Percentiles rank a stretch among this genome's conserved stretches.
phyloP scores from a whole-genome alignment of 2,797 vertebrate genomes.

The Sebastes itinus region DNA sequence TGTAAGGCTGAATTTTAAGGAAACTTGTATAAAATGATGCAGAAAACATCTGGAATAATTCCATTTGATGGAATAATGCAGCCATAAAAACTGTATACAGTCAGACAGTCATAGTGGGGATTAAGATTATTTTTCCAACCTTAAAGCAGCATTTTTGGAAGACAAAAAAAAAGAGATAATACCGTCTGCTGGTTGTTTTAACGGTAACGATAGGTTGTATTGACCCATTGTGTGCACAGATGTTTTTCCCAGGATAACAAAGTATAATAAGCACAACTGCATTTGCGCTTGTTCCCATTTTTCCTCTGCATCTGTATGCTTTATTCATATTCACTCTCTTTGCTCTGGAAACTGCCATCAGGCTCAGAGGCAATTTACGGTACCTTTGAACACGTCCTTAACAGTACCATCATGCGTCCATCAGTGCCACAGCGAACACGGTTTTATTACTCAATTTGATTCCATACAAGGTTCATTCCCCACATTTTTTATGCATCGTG shows the following conservation, averaged over 20 bases:
- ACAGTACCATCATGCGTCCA: constrained; percentile 67
- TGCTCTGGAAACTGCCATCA: constrained; percentile 54
- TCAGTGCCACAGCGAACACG: constrained; percentile 61
- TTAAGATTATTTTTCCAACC: background rate
- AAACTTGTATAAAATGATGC: background rate
- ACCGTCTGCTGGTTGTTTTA: background rate
- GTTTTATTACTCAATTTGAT: constrained; percentile 78
- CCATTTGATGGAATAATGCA: constrained; percentile 1
- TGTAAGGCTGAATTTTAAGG: background rate
- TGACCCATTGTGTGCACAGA: background rate
- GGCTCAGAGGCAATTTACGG: constrained; percentile 60
- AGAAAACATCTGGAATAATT: background rate
- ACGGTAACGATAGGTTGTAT: background rate
- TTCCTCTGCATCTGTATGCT: constrained; percentile 7
- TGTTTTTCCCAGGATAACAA: background rate
- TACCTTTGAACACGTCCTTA: constrained; percentile 65
- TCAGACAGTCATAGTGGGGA: background rate
- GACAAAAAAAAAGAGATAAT: background rate
- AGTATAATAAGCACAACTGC: constrained; percentile 13
- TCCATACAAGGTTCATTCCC: constrained; percentile 69
- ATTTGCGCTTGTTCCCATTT: constrained; percentile 22
- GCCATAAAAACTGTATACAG: background rate
- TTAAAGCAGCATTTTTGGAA: background rate
- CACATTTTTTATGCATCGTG: constrained; percentile 72
- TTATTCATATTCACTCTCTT: constrained; percentile 45